Base-by-base conservation (phyloP, 2,888 invertebrate species). In the Lapara coniferarum region DNA sequence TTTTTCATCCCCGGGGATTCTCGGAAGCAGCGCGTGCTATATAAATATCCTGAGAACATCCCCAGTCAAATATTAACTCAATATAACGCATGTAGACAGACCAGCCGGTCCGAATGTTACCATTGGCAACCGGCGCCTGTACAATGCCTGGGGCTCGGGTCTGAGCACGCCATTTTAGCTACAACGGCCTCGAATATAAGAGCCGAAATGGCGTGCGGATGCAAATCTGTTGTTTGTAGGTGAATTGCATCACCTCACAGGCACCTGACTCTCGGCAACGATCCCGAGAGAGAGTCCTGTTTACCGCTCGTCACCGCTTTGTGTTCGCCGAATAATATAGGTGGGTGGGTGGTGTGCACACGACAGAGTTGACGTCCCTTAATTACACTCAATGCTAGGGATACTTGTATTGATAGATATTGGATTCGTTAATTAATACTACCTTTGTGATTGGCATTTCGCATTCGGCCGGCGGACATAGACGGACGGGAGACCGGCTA, bases 11-110 rank as follows among this genome's bases (percentile, higher is more conserved):
- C 79, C 77, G 73, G 77, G 77, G 74, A 79, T 77, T 76, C 78
- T 71, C 74, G 77, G 77, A 77, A 83, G 80, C 81, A 79, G 74
- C 76, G 77, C 75, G 77, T 78, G 75, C 75, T 78, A 81, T 79
- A 86, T 85, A 86, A 84, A 84, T 85, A 85, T 82, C 78, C 75
- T 73, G 76, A 74, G 80, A 82, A 81, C 82, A 84, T 82, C 83
- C 82, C 81, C 83, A 83, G 81, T 85, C 87, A 86, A 86, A 86
- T 85, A 86, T 86, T 85, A 86, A 85, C 83, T 82, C 80, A 80
- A 80, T 82, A 82, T 81, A 84, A 85, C 83, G 81, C 82, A 79
- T 84, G 82, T 81, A 81, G 78, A 77, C 78, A 80, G 71, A 80
- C 80, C 76, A 75, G 73, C 79, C 76, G 77, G 78, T 80, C 79